These are phyloP conservation scores for Pelosia muscerda DNA, from an alignment of 2,888 invertebrate species.

Conservation along the genomic window DNA sequence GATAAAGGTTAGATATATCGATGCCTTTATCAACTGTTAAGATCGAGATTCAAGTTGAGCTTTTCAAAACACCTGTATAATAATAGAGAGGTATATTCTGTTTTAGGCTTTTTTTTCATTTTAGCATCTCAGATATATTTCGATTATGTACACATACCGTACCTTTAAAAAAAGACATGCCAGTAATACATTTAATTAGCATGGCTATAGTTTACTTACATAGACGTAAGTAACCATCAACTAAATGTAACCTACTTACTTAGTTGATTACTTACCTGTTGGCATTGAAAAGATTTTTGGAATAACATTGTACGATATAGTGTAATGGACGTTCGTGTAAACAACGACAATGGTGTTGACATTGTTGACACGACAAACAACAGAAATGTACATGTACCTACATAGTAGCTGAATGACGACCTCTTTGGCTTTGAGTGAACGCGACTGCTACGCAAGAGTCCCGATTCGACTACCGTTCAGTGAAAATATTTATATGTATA, in stretches of 20 bases:
- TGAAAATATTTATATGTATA: too few relatives aligned
- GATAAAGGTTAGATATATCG: constrained; percentile 29
- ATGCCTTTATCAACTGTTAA: constrained; percentile 5
- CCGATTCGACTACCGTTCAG: too few relatives aligned
- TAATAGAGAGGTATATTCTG: too few relatives aligned
- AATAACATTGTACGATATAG: constrained; percentile 25
- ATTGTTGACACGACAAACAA: constrained; percentile 60
- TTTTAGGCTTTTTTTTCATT: too few relatives aligned
- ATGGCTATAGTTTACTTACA: background rate
- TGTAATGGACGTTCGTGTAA: constrained; percentile 57
- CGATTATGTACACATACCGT: too few relatives aligned
- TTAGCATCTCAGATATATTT: too few relatives aligned
- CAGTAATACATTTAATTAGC: background rate
- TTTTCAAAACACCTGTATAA: background rate
- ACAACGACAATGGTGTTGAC: constrained; percentile 54
- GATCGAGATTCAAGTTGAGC: background rate
- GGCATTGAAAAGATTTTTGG: constrained; percentile 11
- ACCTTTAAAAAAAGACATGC: background rate
- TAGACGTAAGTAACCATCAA: background rate
- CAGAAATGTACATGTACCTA: constrained; percentile 46
- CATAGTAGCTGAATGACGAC: constrained; percentile 21
- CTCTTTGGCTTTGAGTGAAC: too few relatives aligned
- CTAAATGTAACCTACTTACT: constrained; percentile 5
- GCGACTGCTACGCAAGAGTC: too few relatives aligned
- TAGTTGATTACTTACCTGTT: constrained; percentile 7